These are phyloP conservation scores for Xylota segnis DNA, from an alignment of 2,888 invertebrate genomes.

Conservation along the genomic window DNA sequence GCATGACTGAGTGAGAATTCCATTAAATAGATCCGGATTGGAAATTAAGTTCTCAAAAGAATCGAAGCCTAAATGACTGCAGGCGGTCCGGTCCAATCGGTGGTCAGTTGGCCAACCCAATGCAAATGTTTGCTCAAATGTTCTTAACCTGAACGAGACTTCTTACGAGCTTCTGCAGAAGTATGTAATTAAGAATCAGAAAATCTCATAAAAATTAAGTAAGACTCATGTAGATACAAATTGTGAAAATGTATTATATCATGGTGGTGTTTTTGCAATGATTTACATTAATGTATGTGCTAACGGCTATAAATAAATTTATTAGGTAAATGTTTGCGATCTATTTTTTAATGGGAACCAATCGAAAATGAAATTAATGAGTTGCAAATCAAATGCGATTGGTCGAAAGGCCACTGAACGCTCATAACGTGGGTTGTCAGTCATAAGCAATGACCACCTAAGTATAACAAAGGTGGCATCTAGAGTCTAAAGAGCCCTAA, in stretches of 20 bases:
- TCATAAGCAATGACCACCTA: too few species aligned
- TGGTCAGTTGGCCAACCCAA: constrained; percentile 9
- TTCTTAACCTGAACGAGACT: background rate
- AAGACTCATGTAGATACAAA: constrained; percentile 15
- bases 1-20: constrained; percentile 5
- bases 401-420: too few species aligned
- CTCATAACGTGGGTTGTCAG: too few species aligned
- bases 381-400: too few species aligned
- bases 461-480: too few species aligned
- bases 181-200: constrained; percentile 2
- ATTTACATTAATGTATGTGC: background rate
- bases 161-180: background rate
- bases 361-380: too few species aligned
- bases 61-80: constrained; percentile 8
- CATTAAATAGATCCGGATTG: constrained; percentile 34
- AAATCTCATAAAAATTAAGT: background rate
- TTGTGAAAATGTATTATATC: constrained; percentile 2
- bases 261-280: background rate
- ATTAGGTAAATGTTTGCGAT: background rate
- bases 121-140: constrained; percentile 10
- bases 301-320: background rate
- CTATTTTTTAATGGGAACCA: background rate
- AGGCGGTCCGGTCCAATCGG: constrained; percentile 16
- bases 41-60: background rate
- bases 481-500: too few species aligned